Conservation (phyloP, 1,140 invertebrate genomes). For the Adelges cooleyi region DNA sequence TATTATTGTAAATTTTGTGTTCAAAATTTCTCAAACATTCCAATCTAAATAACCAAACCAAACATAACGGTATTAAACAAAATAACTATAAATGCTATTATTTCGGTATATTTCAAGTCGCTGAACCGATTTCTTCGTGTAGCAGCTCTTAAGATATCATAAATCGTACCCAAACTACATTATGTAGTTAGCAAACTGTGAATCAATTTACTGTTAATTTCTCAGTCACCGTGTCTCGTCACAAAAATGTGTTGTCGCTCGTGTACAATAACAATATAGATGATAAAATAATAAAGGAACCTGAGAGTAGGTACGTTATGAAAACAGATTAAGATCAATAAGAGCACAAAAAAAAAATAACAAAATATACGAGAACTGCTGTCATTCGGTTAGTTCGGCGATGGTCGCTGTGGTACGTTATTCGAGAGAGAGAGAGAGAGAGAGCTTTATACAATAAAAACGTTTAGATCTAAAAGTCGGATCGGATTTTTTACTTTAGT, state of each 20-base stretch:
- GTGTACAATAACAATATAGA: background rate
- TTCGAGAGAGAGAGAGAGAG: background rate
- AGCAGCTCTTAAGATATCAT: too few species aligned
- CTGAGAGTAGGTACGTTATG: constrained; percentile 4
- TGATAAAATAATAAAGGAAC: background rate
- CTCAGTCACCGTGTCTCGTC: background rate
- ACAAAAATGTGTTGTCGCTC: too few species aligned
- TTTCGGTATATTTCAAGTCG: too few species aligned
- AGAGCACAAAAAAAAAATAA: background rate
- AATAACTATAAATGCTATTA: too few species aligned
- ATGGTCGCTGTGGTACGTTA: background rate
- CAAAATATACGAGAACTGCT: constrained; percentile 9
- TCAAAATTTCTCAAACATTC: too few species aligned
- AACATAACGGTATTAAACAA: too few species aligned
- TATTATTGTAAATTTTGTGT: too few species aligned
- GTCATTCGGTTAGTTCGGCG: background rate
- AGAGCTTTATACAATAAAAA: background rate
- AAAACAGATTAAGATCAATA: background rate
- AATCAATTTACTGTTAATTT: too few species aligned
- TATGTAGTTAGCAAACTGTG: too few species aligned
- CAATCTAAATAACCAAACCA: too few species aligned
- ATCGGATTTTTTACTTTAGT: constrained; percentile 18
- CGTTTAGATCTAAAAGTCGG: constrained; percentile 18
- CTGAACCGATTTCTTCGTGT: too few species aligned
- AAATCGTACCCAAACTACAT: too few species aligned